Percentiles rank a stretch among this genome's conserved stretches.
phyloP scores from a whole-genome alignment of 2,888 invertebrate species.

The Leptinotarsa haldemani region DNA sequence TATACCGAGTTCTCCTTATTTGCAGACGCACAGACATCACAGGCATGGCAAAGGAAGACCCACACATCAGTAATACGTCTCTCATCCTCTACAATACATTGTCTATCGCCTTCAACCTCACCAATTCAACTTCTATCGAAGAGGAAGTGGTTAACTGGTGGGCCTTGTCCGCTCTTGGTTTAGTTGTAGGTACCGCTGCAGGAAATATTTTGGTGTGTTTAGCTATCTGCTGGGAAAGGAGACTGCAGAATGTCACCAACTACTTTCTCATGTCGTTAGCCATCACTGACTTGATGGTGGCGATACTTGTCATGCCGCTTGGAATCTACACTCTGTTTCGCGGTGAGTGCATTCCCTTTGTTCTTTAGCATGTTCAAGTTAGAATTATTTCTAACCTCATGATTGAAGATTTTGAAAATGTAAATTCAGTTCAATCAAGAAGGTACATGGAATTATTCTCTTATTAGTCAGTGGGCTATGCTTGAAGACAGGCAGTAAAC shows the following conservation, averaged over 20 bases:
- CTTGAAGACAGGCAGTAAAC: too few species aligned
- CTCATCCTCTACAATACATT: constrained; percentile 51
- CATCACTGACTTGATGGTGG: constrained; percentile 94
- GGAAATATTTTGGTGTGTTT: constrained; percentile 95
- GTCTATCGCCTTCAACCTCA: constrained; percentile 38
- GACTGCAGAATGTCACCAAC: constrained; percentile 96
- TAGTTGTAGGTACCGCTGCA: constrained; percentile 88
- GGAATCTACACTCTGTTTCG: constrained; percentile 84
- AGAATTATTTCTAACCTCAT: too few species aligned
- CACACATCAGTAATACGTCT: constrained; percentile 64
- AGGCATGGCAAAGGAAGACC: constrained; percentile 45
- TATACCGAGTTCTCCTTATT: too few species aligned
- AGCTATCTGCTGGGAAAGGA: constrained; percentile 91
- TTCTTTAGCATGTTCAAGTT: too few species aligned
- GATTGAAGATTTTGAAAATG: too few species aligned
- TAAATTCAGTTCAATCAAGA: too few species aligned
- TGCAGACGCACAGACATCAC: background rate
- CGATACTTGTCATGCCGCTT: constrained; percentile 94
- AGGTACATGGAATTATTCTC: too few species aligned
- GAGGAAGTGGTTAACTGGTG: constrained; percentile 78
- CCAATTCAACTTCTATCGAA: constrained; percentile 42
- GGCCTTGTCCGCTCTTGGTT: constrained; percentile 79
- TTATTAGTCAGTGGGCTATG: too few species aligned
- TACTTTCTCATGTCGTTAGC: constrained; percentile 96
- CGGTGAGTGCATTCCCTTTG: constrained; percentile 71